phyloP scores from a whole-genome alignment of 35 echinoderm and acorn worm species.

The Anneissia japonica region DNA sequence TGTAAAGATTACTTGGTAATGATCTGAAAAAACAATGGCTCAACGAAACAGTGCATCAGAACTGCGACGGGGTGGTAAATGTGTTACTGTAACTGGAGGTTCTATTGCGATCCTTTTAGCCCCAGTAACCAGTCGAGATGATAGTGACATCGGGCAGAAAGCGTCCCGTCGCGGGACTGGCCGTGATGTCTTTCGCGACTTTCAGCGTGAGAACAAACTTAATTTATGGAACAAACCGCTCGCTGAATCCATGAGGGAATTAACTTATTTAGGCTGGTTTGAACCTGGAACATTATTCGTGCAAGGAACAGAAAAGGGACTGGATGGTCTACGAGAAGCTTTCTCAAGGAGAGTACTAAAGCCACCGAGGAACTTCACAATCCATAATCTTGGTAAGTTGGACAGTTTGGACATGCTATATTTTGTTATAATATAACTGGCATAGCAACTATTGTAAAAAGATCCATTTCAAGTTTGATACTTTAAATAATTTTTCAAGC shows the following conservation, averaged over 20 bases:
- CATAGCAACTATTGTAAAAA: not conserved
- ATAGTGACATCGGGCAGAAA: not conserved
- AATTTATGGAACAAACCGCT: conserved; percentile 90
- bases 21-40: not conserved
- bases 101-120: not conserved
- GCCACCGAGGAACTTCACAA: conserved; percentile 89
- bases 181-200: conserved; percentile 80
- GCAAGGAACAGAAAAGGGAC: conserved; percentile 51
- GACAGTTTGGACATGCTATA: not conserved
- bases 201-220: conserved; percentile 84
- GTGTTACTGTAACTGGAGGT: not conserved
- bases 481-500: no score
- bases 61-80: not conserved
- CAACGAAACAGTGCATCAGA: not conserved
- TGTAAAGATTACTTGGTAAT: not conserved
- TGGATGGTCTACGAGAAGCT: conserved; percentile 68
- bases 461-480: no score
- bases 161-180: conserved; percentile 15
- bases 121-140: not conserved
- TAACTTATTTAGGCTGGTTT: conserved; percentile 65
- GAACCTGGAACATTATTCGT: conserved; percentile 82
- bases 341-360: conserved; percentile 85
- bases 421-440: not conserved
- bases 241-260: conserved; percentile 55
- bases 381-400: conserved; percentile 79